A percentile compares a stretch with the other conserved stretches of the same genome.
phyloP scores from a whole-genome alignment of 35 echinoderm and acorn worm species.

The Apostichopus californicus region DNA sequence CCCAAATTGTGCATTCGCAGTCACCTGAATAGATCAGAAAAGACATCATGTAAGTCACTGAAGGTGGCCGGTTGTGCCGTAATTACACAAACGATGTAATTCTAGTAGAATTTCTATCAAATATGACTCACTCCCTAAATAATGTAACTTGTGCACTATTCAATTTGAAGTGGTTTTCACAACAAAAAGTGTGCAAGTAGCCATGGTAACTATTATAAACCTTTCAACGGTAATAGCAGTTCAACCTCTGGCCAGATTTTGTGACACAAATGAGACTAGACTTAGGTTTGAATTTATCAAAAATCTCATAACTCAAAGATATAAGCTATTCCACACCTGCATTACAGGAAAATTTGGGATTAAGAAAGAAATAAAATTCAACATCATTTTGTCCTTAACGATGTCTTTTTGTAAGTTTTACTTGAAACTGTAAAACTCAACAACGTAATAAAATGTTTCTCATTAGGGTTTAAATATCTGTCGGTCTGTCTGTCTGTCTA shows the following conservation, averaged over 20 bases:
- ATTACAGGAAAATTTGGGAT: background rate
- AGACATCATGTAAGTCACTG: conserved; percentile 6
- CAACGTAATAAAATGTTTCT: background rate
- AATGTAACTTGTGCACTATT: background rate
- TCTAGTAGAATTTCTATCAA: too few species aligned
- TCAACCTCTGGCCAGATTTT: too few species aligned
- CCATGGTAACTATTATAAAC: too few species aligned
- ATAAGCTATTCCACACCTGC: too few species aligned
- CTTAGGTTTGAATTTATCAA: too few species aligned
- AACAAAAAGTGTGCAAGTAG: background rate
- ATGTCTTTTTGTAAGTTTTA: background rate
- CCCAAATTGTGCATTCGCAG: conserved; percentile 38
- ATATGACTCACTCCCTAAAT: background rate
- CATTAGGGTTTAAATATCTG: background rate
- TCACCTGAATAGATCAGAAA: conserved; percentile 34
- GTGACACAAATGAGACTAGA: too few species aligned
- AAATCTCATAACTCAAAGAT: too few species aligned
- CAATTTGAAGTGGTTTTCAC: background rate
- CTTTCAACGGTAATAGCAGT: too few species aligned
- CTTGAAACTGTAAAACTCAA: background rate
- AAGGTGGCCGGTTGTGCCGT: background rate
- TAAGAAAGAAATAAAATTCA: background rate
- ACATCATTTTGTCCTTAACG: background rate
- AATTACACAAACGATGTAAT: too few species aligned
- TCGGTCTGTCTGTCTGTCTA: background rate